phyloP scores from a whole-genome alignment of 2,113 vertebrate species.

The Galeopterus variegatus region DNA sequence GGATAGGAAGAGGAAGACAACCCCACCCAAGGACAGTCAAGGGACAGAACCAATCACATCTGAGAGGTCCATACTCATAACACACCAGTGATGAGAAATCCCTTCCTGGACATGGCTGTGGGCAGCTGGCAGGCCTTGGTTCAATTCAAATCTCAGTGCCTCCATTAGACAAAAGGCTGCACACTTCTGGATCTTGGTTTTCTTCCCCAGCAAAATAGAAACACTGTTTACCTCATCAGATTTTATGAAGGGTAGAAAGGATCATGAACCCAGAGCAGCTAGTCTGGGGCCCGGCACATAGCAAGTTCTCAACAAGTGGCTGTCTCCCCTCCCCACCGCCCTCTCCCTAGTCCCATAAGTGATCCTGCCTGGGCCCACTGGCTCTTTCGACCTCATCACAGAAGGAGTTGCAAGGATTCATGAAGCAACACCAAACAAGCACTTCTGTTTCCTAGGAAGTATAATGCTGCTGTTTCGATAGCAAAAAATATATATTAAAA shows the following conservation, averaged over 20 bases:
- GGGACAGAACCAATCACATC: neutral
- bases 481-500: constrained; percentile 42
- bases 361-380: neutral
- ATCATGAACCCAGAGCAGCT: neutral
- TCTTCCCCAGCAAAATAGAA: neutral
- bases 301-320: neutral
- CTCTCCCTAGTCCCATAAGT: neutral
- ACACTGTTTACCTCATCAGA: neutral
- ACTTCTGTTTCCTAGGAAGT: constrained; percentile 62
- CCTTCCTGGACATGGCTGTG: neutral
- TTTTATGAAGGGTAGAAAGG: neutral
- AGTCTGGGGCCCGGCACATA: neutral
- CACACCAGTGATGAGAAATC: neutral
- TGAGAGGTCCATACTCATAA: neutral
- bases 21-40: neutral
- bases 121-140: neutral
- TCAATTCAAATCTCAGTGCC: neutral
- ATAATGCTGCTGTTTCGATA: constrained; percentile 23
- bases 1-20: neutral
- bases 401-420: neutral
- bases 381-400: neutral
- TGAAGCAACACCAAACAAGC: neutral
- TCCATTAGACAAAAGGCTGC: neutral
- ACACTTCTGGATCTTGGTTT: neutral
- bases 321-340: too few species aligned